Conservation (phyloP, 2,113 vertebrate genomes). For the Gymnobelideus leadbeateri region DNA sequence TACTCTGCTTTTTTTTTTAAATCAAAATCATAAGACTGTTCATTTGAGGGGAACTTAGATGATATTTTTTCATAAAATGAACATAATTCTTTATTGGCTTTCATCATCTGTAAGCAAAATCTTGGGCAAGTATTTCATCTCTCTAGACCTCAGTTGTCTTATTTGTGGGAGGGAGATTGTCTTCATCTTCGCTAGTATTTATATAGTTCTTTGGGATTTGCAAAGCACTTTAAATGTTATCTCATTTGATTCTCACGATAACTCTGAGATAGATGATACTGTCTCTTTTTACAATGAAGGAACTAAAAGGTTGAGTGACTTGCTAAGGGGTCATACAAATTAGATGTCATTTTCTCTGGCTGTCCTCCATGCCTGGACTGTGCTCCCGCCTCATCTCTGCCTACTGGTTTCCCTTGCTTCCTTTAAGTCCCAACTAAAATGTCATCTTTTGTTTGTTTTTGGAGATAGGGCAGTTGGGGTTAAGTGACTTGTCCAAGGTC, state of each 20-base stretch:
- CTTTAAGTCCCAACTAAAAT: background rate
- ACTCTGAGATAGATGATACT: too few relatives aligned
- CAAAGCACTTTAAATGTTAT: too few relatives aligned
- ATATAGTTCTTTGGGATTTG: too few relatives aligned
- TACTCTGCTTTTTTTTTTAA: background rate
- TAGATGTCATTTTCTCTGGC: too few relatives aligned
- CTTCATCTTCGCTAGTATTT: too few relatives aligned
- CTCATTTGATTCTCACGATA: too few relatives aligned
- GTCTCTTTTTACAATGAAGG: too few relatives aligned
- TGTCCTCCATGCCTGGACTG: background rate
- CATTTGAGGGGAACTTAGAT: background rate
- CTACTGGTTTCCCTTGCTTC: background rate
- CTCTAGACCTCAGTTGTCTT: background rate
- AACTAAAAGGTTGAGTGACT: too few relatives aligned
- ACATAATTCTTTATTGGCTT: background rate
- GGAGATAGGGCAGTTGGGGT: too few relatives aligned
- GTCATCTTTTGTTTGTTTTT: background rate
- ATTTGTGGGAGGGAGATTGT: too few relatives aligned
- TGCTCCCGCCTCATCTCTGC: background rate
- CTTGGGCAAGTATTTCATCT: background rate
- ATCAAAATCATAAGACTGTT: background rate
- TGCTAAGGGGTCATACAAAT: too few relatives aligned
- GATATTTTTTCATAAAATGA: background rate
- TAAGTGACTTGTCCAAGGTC: too few relatives aligned
- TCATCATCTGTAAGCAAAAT: background rate